A percentile compares a stretch with the other conserved stretches of the same genome.
phyloP scores from a whole-genome alignment of 2,113 vertebrate species.

The Phrynosoma blainvillii region DNA sequence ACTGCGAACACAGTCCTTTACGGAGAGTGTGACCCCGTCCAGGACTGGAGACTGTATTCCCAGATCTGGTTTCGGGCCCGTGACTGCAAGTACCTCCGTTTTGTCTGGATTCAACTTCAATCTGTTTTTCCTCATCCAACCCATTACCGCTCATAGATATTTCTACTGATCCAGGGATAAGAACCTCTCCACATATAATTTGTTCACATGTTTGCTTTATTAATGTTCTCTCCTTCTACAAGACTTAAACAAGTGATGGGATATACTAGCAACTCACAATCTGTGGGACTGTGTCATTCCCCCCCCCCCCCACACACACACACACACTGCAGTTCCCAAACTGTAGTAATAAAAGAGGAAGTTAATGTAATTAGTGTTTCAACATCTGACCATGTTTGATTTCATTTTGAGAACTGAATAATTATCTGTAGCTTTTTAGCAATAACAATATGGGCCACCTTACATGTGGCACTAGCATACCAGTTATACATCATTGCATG shows the following conservation, averaged over 20 bases:
- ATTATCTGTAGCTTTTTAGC: not conserved
- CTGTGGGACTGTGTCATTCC: too few species aligned
- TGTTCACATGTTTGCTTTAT: not conserved
- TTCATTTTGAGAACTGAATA: constrained; percentile 6
- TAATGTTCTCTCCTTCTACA: not conserved
- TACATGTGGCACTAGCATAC: too few species aligned
- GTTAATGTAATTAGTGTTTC: constrained; percentile 6
- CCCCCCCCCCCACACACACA: too few species aligned
- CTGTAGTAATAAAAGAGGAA: not conserved
- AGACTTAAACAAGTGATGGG: not conserved
- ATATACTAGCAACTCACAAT: not conserved
- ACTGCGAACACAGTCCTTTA: too few species aligned
- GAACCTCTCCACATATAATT: not conserved
- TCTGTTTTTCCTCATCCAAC: too few species aligned
- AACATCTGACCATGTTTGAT: not conserved
- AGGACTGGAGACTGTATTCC: too few species aligned
- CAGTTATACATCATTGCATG: not conserved
- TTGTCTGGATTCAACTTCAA: too few species aligned
- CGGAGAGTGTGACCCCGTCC: too few species aligned
- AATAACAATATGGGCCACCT: not conserved
- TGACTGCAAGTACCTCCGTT: too few species aligned
- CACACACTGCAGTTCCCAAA: not conserved
- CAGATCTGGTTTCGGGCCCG: too few species aligned
- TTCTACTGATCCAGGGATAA: not conserved
- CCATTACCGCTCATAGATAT: too few species aligned